Percentiles rank a stretch among this genome's conserved stretches.
phyloP scores from a whole-genome alignment of 2,797 vertebrate species.

The Steatocranus sp. region DNA sequence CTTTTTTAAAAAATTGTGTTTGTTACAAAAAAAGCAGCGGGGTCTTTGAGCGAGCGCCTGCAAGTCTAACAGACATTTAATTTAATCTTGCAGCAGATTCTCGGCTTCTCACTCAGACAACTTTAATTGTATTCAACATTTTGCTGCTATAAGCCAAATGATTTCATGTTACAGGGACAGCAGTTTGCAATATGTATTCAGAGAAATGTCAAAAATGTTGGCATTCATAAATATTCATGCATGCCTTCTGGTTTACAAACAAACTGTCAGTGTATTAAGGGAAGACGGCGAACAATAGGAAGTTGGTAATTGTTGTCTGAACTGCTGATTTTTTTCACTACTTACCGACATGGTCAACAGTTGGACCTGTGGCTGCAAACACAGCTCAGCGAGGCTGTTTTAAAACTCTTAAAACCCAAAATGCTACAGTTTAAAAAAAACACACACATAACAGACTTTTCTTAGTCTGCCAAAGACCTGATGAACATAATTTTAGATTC shows the following conservation, averaged over 20 bases:
- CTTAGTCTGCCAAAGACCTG: not conserved
- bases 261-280: not conserved
- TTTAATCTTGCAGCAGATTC: constrained; percentile 2
- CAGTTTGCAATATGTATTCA: not conserved
- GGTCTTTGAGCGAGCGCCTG: not conserved
- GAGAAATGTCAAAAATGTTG: not conserved
- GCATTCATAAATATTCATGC: not conserved
- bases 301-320: not conserved
- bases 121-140: not conserved
- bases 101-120: not conserved
- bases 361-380: not conserved
- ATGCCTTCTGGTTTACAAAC: not conserved
- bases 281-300: not conserved
- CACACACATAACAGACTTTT: not conserved
- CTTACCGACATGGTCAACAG: rapidly evolving
- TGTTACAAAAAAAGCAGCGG: not conserved
- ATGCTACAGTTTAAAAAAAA: not conserved
- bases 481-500: not conserved
- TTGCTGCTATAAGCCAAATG: not conserved
- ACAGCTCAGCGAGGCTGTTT: not conserved
- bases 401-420: not conserved
- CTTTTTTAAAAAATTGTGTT: not conserved
- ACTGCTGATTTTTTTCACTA: not conserved
- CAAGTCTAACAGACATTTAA: not conserved
- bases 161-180: not conserved